Evolutionary conservation across 2,888 invertebrate species (phyloP), one percentile per base, ranked within the genome.

Genomic region (Phyto melanocephala): DNA sequence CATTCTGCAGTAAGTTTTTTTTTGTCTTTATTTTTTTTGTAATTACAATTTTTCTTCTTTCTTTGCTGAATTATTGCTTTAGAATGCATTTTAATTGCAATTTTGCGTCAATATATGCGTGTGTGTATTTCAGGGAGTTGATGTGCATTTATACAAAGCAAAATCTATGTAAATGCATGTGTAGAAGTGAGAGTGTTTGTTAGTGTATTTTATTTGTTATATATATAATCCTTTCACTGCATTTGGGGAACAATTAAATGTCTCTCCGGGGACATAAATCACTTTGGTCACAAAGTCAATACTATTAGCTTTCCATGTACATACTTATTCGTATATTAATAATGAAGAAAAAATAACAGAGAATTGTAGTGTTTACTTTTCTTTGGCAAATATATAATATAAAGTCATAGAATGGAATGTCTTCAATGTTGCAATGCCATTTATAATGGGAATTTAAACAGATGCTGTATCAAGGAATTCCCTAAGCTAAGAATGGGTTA

Each of bases 231-330:
- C 75, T 82, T 81, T 79, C 45, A 76, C 75, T 79, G 75, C 67
- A 82, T 79, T 79, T 79, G 79, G 82, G 82, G 79, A 76, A 71
- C 79, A 82, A 82, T 82, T 82, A 82, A 60, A 67, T 76, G 79
- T 79, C 75, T 82, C 82, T 82, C 79, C 67, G 82, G 79, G 79
- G 82, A 82, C 60, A 82, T 82, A 82, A 82, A 82, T 82, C 82
- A 82, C 82, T 82, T 82, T 82, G 71, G 60, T 76, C 60, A 62
- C 72, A 79, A 79, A 75, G 75, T 82, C 82, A 82, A 82, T 82
- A 82, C 52, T 76, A 82, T 82, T 79, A 79, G 70, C 71, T 82
- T 79, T 67, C 78, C 58, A 45, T 78, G 65, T 35, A 50, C 28
- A 37, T 6, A 33, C 13, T 28, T 20, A 28, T n/a, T 13, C 22